These are phyloP conservation scores for Helicoverpa armigera DNA, from an alignment of 1,140 invertebrate species.

Conservation along the genomic window DNA sequence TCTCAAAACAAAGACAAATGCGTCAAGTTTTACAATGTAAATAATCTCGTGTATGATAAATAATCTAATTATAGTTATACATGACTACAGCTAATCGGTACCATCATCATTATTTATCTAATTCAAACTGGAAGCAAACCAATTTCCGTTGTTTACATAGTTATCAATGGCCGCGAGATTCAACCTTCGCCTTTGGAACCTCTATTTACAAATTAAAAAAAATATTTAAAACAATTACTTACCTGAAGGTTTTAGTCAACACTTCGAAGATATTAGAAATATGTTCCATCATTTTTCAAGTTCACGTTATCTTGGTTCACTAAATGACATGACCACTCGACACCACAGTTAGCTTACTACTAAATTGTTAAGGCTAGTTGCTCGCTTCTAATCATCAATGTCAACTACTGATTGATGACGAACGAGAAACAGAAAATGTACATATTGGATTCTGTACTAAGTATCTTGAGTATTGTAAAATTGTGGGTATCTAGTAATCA, in stretches of 20 bases:
- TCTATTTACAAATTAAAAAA: neutral
- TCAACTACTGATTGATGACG: neutral
- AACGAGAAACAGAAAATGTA: too few species aligned
- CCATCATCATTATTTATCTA: neutral
- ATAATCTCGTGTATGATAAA: too few species aligned
- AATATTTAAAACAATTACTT: neutral
- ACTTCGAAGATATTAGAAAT: neutral
- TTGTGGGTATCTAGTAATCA: too few species aligned
- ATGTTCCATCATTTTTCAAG: conserved; percentile 10
- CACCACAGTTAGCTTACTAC: neutral
- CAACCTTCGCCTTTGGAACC: neutral
- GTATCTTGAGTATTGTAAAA: too few species aligned
- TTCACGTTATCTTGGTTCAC: conserved; percentile 4
- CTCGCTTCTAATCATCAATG: neutral
- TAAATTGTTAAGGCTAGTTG: neutral
- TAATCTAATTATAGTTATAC: too few species aligned
- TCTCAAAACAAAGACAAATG: too few species aligned
- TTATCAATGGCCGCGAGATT: conserved; percentile 16
- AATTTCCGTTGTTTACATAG: conserved; percentile 29
- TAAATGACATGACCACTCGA: neutral
- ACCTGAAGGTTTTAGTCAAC: conserved; percentile 24
- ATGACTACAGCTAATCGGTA: neutral
- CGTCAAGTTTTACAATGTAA: too few species aligned
- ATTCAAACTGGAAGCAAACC: conserved; percentile 11
- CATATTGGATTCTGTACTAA: too few species aligned